Base-by-base conservation (phyloP, 2,113 vertebrate genomes). In the Zosterops pallidus region DNA sequence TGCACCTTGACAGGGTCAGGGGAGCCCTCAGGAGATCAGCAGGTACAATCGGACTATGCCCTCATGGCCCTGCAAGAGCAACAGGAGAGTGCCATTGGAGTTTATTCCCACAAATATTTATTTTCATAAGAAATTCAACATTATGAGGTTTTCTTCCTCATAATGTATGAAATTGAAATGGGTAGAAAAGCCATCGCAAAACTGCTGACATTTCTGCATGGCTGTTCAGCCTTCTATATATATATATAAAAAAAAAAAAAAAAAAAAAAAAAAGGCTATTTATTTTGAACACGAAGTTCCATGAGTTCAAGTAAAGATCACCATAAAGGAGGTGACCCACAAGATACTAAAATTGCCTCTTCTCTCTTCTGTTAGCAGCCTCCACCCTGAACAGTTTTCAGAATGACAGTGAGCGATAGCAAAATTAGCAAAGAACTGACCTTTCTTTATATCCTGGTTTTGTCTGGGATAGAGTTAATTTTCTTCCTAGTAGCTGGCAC, bases 281-380 rank as follows among this genome's bases (percentile, higher is more conserved):
- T 95, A 86, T 95, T 96, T 95, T 94, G 88, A 93, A 93, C 26
- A 4, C 41, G 55, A 95, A 94, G 90, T 94, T 91, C 96, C 83
- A 76, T 83, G 87, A 92, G 91, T 95, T 94, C 90, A 88, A 81
- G 75, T 52, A 89, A 96, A 90, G 92, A 96, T 92, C 57, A 53
- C 70, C 72, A 67, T 87, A 96, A 94, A 97, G 60, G 75, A 95
- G 46, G 53, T 92, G 96, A 97, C 80, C 94, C 71, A 72, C 67
- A 79, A 68, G 90, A 91, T 46, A 86, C 42, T 69, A 89, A 95
- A 94, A 92, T 63, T 97, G 49, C 33, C 53, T 83, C 39, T 81
- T 84, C 52, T 85, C 70, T 86, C 46, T 92, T 95, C 85, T 89
- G 46, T 95, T 96, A 96, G 74, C 46, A 87, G 60, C 68, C 75